Percentiles rank a stretch among this genome's conserved stretches.
These are phyloP conservation scores for Chrysolophus pictus DNA, from an alignment of 2,797 vertebrate genomes.

Conservation along the genomic window DNA sequence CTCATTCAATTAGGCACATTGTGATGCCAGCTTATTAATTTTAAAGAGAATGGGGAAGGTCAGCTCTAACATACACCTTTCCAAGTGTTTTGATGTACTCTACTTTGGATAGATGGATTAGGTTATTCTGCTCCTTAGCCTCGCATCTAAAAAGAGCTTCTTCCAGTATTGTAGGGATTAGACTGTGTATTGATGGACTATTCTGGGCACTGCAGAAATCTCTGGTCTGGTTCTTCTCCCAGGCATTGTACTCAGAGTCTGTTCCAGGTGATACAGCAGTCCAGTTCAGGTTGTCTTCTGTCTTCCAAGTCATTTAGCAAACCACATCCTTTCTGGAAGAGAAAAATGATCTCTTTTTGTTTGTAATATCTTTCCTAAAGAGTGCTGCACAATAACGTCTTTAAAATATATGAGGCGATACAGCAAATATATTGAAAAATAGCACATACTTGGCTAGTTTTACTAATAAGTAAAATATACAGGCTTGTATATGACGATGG, in stretches of 20 bases:
- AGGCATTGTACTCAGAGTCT: not conserved
- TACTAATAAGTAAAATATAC: constrained; percentile 58
- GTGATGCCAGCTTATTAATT: not conserved
- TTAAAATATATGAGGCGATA: constrained; percentile 68
- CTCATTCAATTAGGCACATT: not conserved
- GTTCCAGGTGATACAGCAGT: not conserved
- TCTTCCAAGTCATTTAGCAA: constrained; percentile 27
- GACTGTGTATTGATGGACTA: not conserved
- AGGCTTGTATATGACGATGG: constrained; percentile 60
- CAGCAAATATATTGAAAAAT: constrained; percentile 67
- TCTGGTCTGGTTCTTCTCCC: not conserved
- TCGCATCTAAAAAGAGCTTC: not conserved
- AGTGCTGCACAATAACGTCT: constrained; percentile 59
- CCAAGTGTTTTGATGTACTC: not conserved
- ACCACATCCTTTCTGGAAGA: constrained; percentile 56
- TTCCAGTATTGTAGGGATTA: not conserved
- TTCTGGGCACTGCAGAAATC: not conserved
- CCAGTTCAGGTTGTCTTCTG: constrained; percentile 23
- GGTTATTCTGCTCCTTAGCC: not conserved
- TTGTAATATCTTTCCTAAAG: constrained; percentile 64
- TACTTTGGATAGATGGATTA: not conserved
- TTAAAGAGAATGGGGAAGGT: not conserved
- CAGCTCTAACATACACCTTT: not conserved
- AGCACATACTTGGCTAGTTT: constrained; percentile 67
- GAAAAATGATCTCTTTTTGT: constrained; percentile 51